A percentile compares a stretch with the other conserved stretches of the same genome.
These are phyloP conservation scores for Tupaia chinensis DNA, from an alignment of 2,113 vertebrate species.

Conservation along the genomic window DNA sequence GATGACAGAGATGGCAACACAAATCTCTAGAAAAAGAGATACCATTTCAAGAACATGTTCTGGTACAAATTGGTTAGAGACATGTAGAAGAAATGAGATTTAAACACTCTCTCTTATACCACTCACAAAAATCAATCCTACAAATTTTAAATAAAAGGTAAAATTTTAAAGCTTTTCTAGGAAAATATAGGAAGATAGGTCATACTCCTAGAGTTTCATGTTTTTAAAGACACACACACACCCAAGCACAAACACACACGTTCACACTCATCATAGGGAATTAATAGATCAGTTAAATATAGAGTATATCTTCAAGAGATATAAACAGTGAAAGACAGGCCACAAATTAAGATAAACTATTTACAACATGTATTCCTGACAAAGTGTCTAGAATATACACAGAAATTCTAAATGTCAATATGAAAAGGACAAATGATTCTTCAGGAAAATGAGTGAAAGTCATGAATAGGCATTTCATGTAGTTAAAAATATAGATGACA, in stretches of 20 bases:
- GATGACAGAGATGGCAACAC: neutral
- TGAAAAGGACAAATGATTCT: neutral
- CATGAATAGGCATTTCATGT: neutral
- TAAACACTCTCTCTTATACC: neutral
- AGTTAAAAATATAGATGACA: neutral
- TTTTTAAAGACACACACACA: neutral
- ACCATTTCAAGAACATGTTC: neutral
- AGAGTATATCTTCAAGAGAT: neutral
- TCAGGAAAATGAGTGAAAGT: constrained; percentile 9
- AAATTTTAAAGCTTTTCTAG: neutral
- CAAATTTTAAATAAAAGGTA: neutral
- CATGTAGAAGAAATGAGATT: neutral
- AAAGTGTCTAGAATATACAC: neutral
- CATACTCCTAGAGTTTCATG: neutral
- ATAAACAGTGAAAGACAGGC: neutral
- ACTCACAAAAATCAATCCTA: neutral
- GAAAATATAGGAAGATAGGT: neutral
- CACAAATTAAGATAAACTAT: neutral
- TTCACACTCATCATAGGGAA: neutral
- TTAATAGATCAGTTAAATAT: neutral
- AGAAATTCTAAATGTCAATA: neutral
- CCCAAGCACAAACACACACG: neutral
- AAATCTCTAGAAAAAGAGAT: neutral
- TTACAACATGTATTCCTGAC: neutral
- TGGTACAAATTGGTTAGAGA: neutral